phyloP scores from a whole-genome alignment of 2,113 vertebrate species.

The Siphamia tubifer region DNA sequence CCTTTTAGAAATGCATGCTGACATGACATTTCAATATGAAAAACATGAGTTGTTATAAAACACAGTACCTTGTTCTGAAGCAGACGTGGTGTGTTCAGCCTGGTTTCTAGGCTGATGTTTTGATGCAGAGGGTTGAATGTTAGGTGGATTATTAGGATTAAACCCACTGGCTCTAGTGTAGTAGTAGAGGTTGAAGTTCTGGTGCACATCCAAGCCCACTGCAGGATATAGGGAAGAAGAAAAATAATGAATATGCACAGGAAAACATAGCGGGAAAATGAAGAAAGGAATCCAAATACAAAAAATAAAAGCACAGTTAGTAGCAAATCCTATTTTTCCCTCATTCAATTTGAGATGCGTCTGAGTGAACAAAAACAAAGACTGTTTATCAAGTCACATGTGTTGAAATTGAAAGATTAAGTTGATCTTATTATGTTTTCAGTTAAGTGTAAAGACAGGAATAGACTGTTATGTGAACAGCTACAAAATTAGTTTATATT shows the following conservation, averaged over 20 bases:
- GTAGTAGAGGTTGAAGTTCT: conserved; percentile 83
- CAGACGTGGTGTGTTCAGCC: neutral
- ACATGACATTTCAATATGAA: neutral
- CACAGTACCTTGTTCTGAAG: conserved; percentile 26
- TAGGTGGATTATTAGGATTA: conserved; percentile 55
- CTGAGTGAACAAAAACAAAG: too few species aligned
- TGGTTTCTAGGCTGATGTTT: conserved; percentile 14
- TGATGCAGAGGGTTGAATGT: neutral
- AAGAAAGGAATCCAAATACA: too few species aligned
- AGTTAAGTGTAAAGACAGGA: too few species aligned
- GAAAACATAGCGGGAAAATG: neutral
- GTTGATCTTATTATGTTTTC: too few species aligned
- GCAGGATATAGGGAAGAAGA: conserved; percentile 7
- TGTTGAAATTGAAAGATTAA: too few species aligned
- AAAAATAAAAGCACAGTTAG: too few species aligned
- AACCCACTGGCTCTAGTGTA: conserved; percentile 69
- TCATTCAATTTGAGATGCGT: too few species aligned
- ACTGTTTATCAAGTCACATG: too few species aligned
- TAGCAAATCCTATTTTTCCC: too few species aligned
- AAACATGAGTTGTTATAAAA: neutral
- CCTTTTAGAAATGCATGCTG: neutral
- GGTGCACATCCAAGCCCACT: conserved; percentile 94
- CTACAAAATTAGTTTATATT: too few species aligned
- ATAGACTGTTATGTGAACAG: too few species aligned
- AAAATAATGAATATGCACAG: neutral